Percentiles rank a stretch among this genome's conserved stretches.
Conservation (phyloP, 2,113 vertebrate species). For the Anhinga rufa region DNA sequence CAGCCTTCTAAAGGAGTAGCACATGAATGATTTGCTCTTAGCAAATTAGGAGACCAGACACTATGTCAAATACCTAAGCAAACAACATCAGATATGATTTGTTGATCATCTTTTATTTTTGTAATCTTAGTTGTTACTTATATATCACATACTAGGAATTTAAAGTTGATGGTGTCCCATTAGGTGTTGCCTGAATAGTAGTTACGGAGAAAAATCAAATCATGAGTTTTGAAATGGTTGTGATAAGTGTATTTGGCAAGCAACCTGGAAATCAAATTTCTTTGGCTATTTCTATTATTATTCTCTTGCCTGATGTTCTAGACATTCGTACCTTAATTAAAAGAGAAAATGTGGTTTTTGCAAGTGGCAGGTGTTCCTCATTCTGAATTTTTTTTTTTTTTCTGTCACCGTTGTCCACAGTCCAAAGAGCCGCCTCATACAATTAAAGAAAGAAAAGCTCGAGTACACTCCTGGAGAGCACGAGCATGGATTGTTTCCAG, state of each 20-base stretch:
- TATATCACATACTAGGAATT: neutral
- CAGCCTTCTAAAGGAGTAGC: neutral
- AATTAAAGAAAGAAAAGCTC: slow-evolving; percentile 82
- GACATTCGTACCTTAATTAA: neutral
- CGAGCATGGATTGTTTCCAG: slow-evolving; percentile 89
- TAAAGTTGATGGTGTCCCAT: neutral
- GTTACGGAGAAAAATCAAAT: neutral
- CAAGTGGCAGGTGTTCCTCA: neutral
- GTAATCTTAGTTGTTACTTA: neutral
- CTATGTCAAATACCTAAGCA: neutral
- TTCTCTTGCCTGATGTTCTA: neutral
- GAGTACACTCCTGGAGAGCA: slow-evolving; percentile 87
- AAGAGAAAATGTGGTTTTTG: neutral
- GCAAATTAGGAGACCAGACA: neutral
- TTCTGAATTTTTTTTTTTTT: neutral
- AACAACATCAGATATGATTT: neutral
- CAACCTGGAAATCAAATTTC: neutral
- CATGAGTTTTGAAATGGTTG: neutral
- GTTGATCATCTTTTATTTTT: neutral
- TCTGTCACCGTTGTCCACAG: slow-evolving; percentile 51
- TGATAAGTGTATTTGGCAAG: neutral
- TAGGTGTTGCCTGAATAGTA: neutral
- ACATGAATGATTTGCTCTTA: neutral
- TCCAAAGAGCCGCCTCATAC: slow-evolving; percentile 82
- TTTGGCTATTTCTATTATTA: neutral